Base-by-base conservation (phyloP, 2,888 invertebrate species). In the Andrena trimmerana region DNA sequence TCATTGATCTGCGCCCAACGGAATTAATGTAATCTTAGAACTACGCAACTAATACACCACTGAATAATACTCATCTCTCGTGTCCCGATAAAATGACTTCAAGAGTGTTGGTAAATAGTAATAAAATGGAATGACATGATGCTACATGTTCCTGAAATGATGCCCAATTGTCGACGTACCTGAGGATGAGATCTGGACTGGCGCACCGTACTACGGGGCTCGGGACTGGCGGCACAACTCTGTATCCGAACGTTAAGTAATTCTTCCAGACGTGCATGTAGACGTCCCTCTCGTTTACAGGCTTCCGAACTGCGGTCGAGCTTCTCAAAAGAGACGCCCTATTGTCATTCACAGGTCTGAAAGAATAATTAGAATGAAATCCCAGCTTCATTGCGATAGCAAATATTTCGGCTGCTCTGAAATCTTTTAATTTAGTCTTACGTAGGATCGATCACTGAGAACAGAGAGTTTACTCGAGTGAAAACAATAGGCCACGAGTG, bases 241-340 rank as follows among this genome's bases (percentile, higher is more conserved):
- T 96, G 95, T 99, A 99, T 7, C 99, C 99, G 95, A 99, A 97
- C 20, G 98, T 98, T 90, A 99, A 96, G 94, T 99, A 99, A 95
- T 99, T 99, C 93, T 98, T 97, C 99, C 99, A 99, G 31, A 99
- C 96, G 94, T 98, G 98, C 95, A 99, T 97, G 94, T 99, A 99
- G 48, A 98, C 96, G 93, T 99, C 99, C 88, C 98, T 95, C 94
- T 99, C 99, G 88, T 98, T 98, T 73, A 98, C 97, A 8, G 98
- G 97, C 93, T 99, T 99, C 91, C 98, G 97, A 0, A 98, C 97
- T 5, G 98, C 96, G 0, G 98, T 97, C 6, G 98, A 97, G 87
- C 98, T 97, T 77, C 99, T 96, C 81, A 99, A 95, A 31, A 99
- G 95, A 0, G 99, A 99, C 0, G 99, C 99, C 87, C 99, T 96